Evolutionary conservation across 2,113 vertebrate species (phyloP), one percentile per base, ranked within the genome.

Genomic region (Cynoglossus semilaevis): DNA sequence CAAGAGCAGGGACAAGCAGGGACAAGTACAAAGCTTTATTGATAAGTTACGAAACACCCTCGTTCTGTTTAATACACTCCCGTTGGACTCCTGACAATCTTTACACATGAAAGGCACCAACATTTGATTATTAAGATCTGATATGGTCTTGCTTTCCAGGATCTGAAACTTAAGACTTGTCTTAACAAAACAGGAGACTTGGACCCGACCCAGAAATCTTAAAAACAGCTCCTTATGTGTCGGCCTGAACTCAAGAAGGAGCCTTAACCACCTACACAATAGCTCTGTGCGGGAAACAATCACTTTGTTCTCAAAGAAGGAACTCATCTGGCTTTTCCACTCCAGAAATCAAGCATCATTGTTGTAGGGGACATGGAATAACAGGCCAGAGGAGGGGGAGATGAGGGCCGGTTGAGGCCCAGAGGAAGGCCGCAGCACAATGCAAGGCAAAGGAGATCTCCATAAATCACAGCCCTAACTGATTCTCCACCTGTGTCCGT

Each of bases 401-500:
- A 52, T 52, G 72, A 51, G 79, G 66, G 77, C 38, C 29, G 72
- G 37, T 57, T 7, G 58, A 51, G 76, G 65, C 79, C 77, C 71
- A 79, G 72, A 85, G 84, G 85, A 87, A 88, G 82, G 76, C 59
- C 35, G 0, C 51, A 66, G 68, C 67, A 88, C 89, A 89, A 89
- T 87, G 74, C 71, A 49, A 75, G 41, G 65, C 68, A 64, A 56
- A 51, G 59, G 63, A 85, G 77, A 72, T 58, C 42, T 67, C 71
- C 42, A 72, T 87, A 87, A 90, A 88, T 86, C 87, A 82, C 61
- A 35, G 63, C 29, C 19, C 43, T 87, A 87, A 90, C 82, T 19
- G 77, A 84, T 89, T 85, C 72, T 58, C 85, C 90, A 89, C 88
- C 88, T 89, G 89, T 81, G 85, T 83, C 74, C 67, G 46, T 73